A percentile compares a stretch with the other conserved stretches of the same genome.
Conservation (phyloP, 2,113 vertebrate genomes). For the Gavialis gangeticus region DNA sequence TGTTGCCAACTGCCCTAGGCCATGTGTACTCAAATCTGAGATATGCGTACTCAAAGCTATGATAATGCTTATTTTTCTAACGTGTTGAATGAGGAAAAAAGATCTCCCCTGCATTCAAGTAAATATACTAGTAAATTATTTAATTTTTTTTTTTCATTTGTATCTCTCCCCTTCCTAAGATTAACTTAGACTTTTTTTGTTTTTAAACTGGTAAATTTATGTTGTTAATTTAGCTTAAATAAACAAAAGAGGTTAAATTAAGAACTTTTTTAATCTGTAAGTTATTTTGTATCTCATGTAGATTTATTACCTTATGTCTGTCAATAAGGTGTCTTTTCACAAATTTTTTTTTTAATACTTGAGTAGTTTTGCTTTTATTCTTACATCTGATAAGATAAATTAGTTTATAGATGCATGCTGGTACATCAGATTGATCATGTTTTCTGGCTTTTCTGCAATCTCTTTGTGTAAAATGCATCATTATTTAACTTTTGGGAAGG, state of each 20-base stretch:
- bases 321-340: background rate
- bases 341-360: slow-evolving; percentile 33
- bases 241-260: background rate
- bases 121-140: background rate
- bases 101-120: background rate
- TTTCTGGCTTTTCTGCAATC: slow-evolving; percentile 59
- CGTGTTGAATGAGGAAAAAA: background rate
- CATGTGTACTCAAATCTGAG: too few relatives aligned
- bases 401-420: slow-evolving; percentile 53
- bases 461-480: slow-evolving; percentile 67
- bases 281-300: background rate
- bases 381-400: slow-evolving; percentile 37
- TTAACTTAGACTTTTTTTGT: background rate
- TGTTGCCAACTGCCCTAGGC: too few relatives aligned
- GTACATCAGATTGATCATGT: slow-evolving; percentile 60
- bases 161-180: background rate
- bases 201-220: background rate
- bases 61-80: too few relatives aligned
- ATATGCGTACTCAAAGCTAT: too few relatives aligned
- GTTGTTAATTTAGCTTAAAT: background rate
- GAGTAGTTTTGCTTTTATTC: background rate
- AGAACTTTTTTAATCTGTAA: background rate
- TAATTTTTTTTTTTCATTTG: background rate
- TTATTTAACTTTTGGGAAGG: slow-evolving; percentile 56
- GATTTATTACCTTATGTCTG: background rate